A percentile compares a stretch with the other conserved stretches of the same genome.
phyloP scores from a whole-genome alignment of 2,797 vertebrate species.

The Podarcis lilfordi region DNA sequence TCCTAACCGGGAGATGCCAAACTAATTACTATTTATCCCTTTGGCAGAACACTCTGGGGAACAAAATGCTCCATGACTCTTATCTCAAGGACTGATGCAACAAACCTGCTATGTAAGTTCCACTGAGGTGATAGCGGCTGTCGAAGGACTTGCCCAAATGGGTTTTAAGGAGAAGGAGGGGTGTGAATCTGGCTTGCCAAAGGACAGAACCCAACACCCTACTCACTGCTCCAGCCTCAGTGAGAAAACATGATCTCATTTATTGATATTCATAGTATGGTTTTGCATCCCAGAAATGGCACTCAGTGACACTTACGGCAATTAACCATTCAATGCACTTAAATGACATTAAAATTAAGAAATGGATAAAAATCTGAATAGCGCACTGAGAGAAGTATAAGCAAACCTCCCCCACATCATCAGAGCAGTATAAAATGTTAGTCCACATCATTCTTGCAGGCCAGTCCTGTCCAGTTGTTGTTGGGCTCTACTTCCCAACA shows the following conservation, averaged over 20 bases:
- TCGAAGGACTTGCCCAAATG: not conserved
- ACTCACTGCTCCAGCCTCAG: not conserved
- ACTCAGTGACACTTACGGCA: not conserved
- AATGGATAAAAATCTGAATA: not conserved
- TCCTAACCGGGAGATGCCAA: not conserved
- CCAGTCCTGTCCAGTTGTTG: too few species aligned
- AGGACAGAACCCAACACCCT: too few species aligned
- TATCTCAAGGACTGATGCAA: not conserved
- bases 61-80: not conserved
- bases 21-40: slow-evolving; percentile 35
- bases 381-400: not conserved
- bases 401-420: not conserved
- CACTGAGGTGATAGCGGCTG: not conserved
- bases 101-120: slow-evolving; percentile 4
- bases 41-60: not conserved
- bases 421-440: not conserved
- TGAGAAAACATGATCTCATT: not conserved
- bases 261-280: not conserved
- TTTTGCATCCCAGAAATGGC: not conserved
- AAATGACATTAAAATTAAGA: not conserved
- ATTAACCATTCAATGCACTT: not conserved
- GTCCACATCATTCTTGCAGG: too few species aligned
- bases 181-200: not conserved
- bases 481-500: too few species aligned
- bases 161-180: not conserved